Evolutionary conservation across 2,113 vertebrate genomes (phyloP), one percentile per base, ranked within the genome.

Genomic region (Todiramphus saurophagus): DNA sequence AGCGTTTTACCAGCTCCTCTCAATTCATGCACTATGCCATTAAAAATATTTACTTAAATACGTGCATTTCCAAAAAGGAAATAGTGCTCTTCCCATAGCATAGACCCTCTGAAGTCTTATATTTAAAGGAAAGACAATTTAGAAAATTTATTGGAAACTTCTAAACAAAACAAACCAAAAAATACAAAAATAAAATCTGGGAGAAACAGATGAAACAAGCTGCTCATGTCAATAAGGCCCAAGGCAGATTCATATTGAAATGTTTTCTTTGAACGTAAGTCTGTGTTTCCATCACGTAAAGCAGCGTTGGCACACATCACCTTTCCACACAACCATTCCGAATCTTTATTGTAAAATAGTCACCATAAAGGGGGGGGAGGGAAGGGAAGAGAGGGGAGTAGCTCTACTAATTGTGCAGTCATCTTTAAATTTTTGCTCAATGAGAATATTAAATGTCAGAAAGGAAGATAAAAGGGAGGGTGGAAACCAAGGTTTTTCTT

Each of bases 261-360:
- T 1, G 3, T 91, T 86, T 95, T 66, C 90, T 92, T 89, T 79
- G 59, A 96, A 84, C 43, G 24, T 48, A 78, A 87, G 39, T 39
- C 37, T 41, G 70, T n/a, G 77, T 77, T 88, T 84, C 95, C 19
- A 5, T 80, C 70, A 91, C 84, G 96, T 84, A 90, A 97, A 96
- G 90, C 66, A 96, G 77, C 3, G 35, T 79, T 95, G 93, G 97
- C 94, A 97, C 64, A 95, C 78, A 96, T 89, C 76, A 95, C 82
- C 63, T 96, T 73, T 97, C 33, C 55, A 97, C 92, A 97, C 95
- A 97, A 95, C 80, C 94, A 93, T 93, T 94, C 67, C 86, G 92
- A 83, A 82, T 87, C 91, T 97, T 98, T 98, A 98, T 98, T 98
- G 67, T 87, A 97, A 94, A 96, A 95, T 93, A 80, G 93, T 97